Percentiles rank a stretch among this genome's conserved stretches.
Evolutionary conservation across 2,797 vertebrate genomes (phyloP).

Genomic region (Rhinogobio ventralis): DNA sequence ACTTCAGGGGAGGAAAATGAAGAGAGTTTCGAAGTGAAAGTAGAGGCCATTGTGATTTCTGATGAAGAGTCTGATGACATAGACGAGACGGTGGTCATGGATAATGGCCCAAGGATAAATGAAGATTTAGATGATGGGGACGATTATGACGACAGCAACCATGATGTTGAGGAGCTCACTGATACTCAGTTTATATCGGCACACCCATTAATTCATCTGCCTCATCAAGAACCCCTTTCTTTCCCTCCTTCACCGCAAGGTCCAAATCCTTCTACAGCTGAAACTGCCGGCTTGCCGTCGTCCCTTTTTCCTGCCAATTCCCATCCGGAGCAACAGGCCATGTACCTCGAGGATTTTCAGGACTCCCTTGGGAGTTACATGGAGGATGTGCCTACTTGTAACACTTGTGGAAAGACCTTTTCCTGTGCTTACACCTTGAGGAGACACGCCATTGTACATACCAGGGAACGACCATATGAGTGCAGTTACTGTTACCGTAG

Average conservation of each 20-base stretch:
- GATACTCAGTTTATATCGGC: constrained; percentile 77
- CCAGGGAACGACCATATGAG: constrained; percentile 90
- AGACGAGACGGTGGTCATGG: constrained; percentile 59
- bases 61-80: constrained; percentile 87
- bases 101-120: constrained; percentile 48
- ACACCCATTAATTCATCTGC: constrained; percentile 79
- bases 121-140: constrained; percentile 67
- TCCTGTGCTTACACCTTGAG: constrained; percentile 92
- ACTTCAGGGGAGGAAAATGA: constrained; percentile 33
- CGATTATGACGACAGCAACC: constrained; percentile 74
- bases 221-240: constrained; percentile 70
- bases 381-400: constrained; percentile 93
- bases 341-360: constrained; percentile 87
- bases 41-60: constrained; percentile 93
- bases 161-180: constrained; percentile 77
- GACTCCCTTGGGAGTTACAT: constrained; percentile 83
- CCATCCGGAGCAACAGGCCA: constrained; percentile 70
- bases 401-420: constrained; percentile 93
- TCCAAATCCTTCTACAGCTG: constrained; percentile 70
- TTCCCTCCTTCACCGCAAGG: constrained; percentile 78
- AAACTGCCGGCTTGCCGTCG: constrained; percentile 56
- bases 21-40: constrained; percentile 80
- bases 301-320: constrained; percentile 65
- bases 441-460: constrained; percentile 94
- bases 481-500: constrained; percentile 94